Percentiles rank a stretch among this genome's conserved stretches.
phyloP scores from a whole-genome alignment of 1,140 invertebrate genomes.

The Conopomorpha cramerella region DNA sequence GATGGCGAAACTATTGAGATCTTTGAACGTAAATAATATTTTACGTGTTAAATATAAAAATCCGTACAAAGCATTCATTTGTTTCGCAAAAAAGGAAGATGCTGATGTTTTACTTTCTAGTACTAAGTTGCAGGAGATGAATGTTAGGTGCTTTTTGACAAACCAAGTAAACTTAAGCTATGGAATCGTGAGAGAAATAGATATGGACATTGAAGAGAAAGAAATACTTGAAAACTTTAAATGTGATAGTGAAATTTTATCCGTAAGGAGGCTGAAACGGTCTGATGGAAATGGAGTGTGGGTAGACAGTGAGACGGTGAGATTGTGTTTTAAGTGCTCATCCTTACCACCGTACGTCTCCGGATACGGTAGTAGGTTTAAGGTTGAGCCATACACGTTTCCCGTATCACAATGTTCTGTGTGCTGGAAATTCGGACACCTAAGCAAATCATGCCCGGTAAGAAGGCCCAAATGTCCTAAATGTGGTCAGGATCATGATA shows the following conservation, averaged over 20 bases:
- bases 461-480: background rate
- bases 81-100: background rate
- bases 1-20: background rate
- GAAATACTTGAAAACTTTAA: background rate
- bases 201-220: background rate
- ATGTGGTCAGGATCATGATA: background rate
- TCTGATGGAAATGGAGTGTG: background rate
- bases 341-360: background rate
- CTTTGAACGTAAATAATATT: background rate
- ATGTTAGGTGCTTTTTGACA: background rate
- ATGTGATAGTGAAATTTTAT: background rate
- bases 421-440: background rate
- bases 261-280: background rate
- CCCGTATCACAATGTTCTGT: no score
- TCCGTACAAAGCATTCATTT: background rate
- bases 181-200: background rate
- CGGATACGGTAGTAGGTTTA: background rate
- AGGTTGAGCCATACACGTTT: no score
- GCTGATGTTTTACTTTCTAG: background rate
- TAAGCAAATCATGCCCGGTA: background rate
- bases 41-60: background rate
- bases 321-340: conserved; percentile 1
- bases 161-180: background rate
- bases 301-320: background rate
- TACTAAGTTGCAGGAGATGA: background rate